Base-by-base conservation (phyloP, 2,888 invertebrate genomes). In the Julus scanicus region DNA sequence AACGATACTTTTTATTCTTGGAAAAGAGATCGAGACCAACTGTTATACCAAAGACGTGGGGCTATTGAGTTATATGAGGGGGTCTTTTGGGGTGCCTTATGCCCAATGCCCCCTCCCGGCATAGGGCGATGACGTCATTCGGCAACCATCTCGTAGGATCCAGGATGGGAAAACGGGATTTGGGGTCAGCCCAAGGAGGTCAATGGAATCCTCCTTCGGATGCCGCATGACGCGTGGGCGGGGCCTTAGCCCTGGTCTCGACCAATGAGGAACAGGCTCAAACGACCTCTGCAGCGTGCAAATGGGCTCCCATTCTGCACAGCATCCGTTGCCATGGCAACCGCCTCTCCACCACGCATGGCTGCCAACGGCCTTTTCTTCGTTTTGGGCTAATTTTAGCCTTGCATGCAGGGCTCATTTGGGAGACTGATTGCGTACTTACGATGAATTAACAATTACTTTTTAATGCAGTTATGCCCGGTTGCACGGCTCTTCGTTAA, bases 271-370 rank as follows among this genome's bases (percentile, higher is more conserved):
- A n/a, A 2, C 57, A 17, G n/a, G 57, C 57, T 63, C 17, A 63
- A 63, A 63, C 57, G 57, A 63, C 57, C 57, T 63, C 57, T 63
- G 57, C 57, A 63, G 57, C 57, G 57, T 63, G 57, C 57, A 63
- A 63, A 63, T 63, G 57, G 57, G 57, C 57, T 63, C n/a, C 57
- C n/a, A 63, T 63, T 63, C n/a, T 63, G 57, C 57, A 63, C 57
- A 63, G 57, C 57, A 63, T 63, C 57, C 57, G 57, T 63, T 63
- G 57, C n/a, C 57, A n/a, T n/a, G 57, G 57, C 57, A 63, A 63
- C 57, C 57, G 57, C 57, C 57, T 63, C 57, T 63, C 57, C n/a
- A 63, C 57, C 57, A n/a, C 57, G 57, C 57, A 63, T 63, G 57
- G 57, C 57, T 63, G 17, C 57, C 57, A 63, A 63, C 57, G 57